Evolutionary conservation across 1,140 invertebrate species (phyloP).

Genomic region (Aphelenchoides avenae): DNA sequence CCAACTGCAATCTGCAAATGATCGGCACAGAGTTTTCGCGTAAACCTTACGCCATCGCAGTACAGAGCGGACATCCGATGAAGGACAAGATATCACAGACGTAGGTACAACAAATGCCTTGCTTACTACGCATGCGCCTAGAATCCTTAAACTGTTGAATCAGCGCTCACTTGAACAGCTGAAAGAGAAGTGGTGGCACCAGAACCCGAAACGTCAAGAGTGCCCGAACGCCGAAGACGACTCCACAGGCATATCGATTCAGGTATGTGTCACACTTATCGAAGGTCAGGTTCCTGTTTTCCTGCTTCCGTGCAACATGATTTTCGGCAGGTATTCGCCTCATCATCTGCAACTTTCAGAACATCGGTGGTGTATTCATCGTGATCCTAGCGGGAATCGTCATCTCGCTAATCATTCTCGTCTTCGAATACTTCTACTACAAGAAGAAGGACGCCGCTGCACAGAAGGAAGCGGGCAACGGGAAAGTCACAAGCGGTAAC

Average conservation of each 20-base stretch:
- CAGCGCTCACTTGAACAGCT: constrained; percentile 82
- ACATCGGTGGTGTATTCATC: constrained; percentile 94
- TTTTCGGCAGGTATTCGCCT: too few species aligned
- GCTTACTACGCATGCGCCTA: constrained; percentile 60
- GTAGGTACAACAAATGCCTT: background rate
- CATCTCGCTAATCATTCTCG: constrained; percentile 81
- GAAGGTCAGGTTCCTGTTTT: too few species aligned
- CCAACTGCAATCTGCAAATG: constrained; percentile 81
- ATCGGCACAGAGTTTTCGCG: constrained; percentile 90
- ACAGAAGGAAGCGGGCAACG: too few species aligned
- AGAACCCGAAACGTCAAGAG: constrained; percentile 71
- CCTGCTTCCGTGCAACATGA: too few species aligned
- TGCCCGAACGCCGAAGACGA: constrained; percentile 85
- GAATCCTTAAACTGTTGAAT: constrained; percentile 85
- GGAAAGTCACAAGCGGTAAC: too few species aligned
- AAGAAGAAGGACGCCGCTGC: constrained; percentile 12
- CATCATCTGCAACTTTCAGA: too few species aligned
- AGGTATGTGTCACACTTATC: background rate
- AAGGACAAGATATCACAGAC: constrained; percentile 15
- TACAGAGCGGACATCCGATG: constrained; percentile 73
- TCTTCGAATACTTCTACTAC: constrained; percentile 91
- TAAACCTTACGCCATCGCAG: constrained; percentile 91
- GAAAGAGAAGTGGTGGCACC: constrained; percentile 92
- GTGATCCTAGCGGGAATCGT: constrained; percentile 83
- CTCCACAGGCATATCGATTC: constrained; percentile 87